A percentile compares a stretch with the other conserved stretches of the same genome.
These are phyloP conservation scores for Pelmatolapia mariae DNA, from an alignment of 2,113 vertebrate species.

Conservation along the genomic window DNA sequence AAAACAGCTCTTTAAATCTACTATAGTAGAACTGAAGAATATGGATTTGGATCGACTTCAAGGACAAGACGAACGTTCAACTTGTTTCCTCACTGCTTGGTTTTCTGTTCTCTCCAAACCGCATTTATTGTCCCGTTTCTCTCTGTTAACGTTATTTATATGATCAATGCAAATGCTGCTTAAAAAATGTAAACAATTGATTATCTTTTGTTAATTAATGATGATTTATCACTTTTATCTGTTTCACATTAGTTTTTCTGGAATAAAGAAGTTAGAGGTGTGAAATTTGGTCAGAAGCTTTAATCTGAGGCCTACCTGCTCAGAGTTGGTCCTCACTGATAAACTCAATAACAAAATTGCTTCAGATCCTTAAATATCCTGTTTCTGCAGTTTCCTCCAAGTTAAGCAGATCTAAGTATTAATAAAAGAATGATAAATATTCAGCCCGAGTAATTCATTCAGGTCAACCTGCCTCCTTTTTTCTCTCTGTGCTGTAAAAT, in stretches of 20 bases:
- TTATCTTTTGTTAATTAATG: background rate
- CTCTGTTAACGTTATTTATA: background rate
- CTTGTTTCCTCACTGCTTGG: background rate
- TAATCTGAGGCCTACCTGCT: background rate
- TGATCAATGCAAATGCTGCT: background rate
- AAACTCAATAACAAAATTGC: background rate
- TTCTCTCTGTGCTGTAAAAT: background rate
- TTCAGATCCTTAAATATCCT: background rate
- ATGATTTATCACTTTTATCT: background rate
- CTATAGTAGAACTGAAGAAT: rapidly evolving
- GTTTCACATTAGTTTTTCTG: rapidly evolving
- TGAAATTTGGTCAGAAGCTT: background rate
- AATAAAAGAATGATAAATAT: background rate
- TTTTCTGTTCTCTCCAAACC: background rate
- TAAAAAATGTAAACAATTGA: background rate
- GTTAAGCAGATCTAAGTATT: background rate
- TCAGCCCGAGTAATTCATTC: background rate
- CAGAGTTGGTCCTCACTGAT: background rate
- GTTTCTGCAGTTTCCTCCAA: background rate
- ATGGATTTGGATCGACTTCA: background rate
- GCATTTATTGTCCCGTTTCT: background rate
- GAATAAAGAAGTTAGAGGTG: background rate
- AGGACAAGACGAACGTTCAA: background rate
- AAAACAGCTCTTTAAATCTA: background rate
- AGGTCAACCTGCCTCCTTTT: background rate